Base-by-base conservation (phyloP, 1,140 invertebrate species). In the Wiebesia pumilae region DNA sequence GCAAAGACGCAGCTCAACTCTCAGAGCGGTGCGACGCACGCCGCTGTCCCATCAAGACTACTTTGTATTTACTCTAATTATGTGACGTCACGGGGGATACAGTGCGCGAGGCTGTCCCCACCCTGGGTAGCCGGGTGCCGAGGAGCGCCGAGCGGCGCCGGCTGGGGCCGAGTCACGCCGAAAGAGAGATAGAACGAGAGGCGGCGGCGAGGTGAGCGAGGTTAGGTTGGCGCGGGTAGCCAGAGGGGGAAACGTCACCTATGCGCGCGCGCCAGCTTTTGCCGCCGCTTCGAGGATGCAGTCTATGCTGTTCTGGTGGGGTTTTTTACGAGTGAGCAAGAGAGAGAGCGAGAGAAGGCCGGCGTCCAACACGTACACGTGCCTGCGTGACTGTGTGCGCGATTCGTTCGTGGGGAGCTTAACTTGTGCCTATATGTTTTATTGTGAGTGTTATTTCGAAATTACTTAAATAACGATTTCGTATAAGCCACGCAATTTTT, bases 1-100 rank as follows among this genome's bases (percentile, higher is more conserved):
- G 81, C 71, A 33, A 67, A 73, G 78, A 75, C 75, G 85, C 85
- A 83, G 85, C 80, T 69, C 81, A 38, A 77, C 79, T 78, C 62
- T 83, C 43, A 33, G 77, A 84, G 92, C 93, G 94, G 92, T 94
- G 92, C 92, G 93, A 92, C 93, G 93, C 95, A 95, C 95, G 95
- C 95, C 94, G 94, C 95, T 95, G 94, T 95, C 95, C 95, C 94
- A 95, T 95, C 94, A 93, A 93, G 94, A 95, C 95, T 95, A 96
- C 95, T 96, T 96, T 96, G 95, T 96, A 96, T 96, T 96, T 96
- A 96, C 95, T 96, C 95, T 96, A 96, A 96, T 96, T 96, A 96
- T 95, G 94, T 96, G 95, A 96, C 95, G 95, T 96, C 95, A 96
- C 95, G 93, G 69, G 40, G 85, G 93, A 94, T 95, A 95, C 94